Evolutionary conservation across 2,888 invertebrate species (phyloP).

Genomic region (Phasia obesa): DNA sequence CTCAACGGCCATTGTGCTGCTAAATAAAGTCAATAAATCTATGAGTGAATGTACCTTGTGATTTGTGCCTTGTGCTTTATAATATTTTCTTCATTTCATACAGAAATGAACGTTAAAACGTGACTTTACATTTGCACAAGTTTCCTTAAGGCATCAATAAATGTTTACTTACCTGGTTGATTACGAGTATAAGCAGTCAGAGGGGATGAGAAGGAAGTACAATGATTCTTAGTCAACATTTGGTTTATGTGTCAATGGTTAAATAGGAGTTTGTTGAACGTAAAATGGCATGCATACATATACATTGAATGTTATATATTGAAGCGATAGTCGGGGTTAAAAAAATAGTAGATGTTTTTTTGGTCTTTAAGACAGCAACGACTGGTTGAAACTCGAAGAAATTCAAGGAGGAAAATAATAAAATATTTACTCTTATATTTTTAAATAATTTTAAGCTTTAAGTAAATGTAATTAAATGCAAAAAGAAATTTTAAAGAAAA

Average conservation of each 20-base stretch:
- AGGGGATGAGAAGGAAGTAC: not conserved
- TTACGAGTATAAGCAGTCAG: not conserved
- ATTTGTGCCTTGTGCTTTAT: constrained; percentile 1
- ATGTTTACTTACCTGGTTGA: not conserved
- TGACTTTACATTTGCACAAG: constrained; percentile 56
- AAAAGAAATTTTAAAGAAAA: too few relatives aligned
- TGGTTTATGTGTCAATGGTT: constrained; percentile 25
- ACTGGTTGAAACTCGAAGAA: too few relatives aligned
- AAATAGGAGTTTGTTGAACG: constrained; percentile 24
- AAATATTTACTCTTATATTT: too few relatives aligned
- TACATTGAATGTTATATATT: not conserved
- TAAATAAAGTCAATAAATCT: constrained; percentile 52
- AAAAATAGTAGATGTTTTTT: too few relatives aligned
- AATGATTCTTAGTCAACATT: constrained; percentile 5
- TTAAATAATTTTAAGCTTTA: too few relatives aligned
- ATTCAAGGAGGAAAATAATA: too few relatives aligned
- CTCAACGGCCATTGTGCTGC: constrained; percentile 36
- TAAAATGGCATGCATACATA: too few relatives aligned
- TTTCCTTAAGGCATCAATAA: constrained; percentile 44
- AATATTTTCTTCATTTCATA: constrained; percentile 27
- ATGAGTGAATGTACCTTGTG: not conserved
- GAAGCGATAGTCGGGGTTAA: not conserved
- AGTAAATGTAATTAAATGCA: too few relatives aligned
- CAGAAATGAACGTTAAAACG: constrained; percentile 43
- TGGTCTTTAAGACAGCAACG: too few relatives aligned